These are phyloP conservation scores for Galeopsomyia nigrocyanea DNA, from an alignment of 2,888 invertebrate genomes.

Conservation along the genomic window DNA sequence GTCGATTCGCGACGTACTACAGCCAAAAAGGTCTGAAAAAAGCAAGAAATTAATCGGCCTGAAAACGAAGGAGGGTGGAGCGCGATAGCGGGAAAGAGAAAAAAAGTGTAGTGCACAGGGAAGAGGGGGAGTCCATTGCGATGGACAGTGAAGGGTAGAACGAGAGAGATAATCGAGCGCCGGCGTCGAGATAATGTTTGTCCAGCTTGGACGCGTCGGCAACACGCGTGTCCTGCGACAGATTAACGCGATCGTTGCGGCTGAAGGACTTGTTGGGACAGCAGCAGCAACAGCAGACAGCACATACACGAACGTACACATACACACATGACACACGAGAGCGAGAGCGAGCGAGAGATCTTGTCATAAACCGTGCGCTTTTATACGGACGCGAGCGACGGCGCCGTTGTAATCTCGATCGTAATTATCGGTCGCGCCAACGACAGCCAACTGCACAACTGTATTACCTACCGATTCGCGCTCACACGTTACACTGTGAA, in stretches of 20 bases:
- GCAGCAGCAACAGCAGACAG: neutral
- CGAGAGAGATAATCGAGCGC: slow-evolving; percentile 4
- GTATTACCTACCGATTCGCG: too few species aligned
- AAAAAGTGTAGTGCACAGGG: neutral
- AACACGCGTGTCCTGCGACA: slow-evolving; percentile 34
- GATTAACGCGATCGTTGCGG: slow-evolving; percentile 28
- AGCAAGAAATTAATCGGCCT: too few species aligned
- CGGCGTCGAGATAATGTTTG: slow-evolving; percentile 26
- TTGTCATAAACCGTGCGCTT: slow-evolving; percentile 22
- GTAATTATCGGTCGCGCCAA: slow-evolving; percentile 27
- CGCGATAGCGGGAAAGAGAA: neutral
- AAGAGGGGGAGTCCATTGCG: slow-evolving; percentile 40
- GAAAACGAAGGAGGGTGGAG: too few species aligned
- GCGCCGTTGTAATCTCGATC: slow-evolving; percentile 23
- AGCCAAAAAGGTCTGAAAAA: too few species aligned
- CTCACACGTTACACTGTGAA: too few species aligned
- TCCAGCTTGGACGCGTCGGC: slow-evolving; percentile 35
- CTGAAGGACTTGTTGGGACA: slow-evolving; percentile 14
- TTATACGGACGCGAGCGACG: slow-evolving; percentile 3
- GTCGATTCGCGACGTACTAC: too few species aligned
- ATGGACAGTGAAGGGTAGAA: slow-evolving; percentile 51
- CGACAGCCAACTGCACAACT: too few species aligned
- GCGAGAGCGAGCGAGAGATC: neutral
- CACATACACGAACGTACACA: neutral
- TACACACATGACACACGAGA: too few species aligned